Evolutionary conservation across 2,797 vertebrate species (phyloP).

Genomic region (Chaetophractus vellerosus): DNA sequence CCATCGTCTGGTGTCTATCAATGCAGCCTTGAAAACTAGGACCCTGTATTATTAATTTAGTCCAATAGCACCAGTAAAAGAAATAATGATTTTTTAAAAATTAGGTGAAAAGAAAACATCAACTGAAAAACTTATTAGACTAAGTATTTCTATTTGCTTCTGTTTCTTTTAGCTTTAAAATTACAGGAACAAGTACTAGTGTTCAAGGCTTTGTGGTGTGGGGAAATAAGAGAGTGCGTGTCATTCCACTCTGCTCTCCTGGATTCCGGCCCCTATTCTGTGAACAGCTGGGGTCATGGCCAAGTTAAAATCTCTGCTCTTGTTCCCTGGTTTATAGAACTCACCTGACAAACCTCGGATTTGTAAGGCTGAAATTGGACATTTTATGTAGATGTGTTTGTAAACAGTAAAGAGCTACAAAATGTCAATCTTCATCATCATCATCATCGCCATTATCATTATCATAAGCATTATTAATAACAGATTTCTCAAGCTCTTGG

Average conservation of each 20-base stretch:
- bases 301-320: slow-evolving; percentile 5
- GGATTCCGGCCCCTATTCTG: neutral
- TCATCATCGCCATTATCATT: neutral
- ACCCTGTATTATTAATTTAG: neutral
- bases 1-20: too few relatives aligned
- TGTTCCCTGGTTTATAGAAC: slow-evolving; percentile 26
- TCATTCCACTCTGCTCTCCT: neutral
- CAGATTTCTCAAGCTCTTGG: neutral
- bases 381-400: neutral
- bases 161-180: slow-evolving; percentile 13
- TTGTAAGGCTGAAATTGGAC: slow-evolving; percentile 42
- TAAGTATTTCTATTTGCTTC: neutral
- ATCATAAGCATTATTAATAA: neutral
- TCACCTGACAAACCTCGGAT: slow-evolving; percentile 36
- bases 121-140: neutral
- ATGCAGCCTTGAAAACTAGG: too few relatives aligned
- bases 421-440: neutral
- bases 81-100: too few relatives aligned
- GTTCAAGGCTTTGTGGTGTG: slow-evolving; percentile 49
- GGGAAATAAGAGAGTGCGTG: neutral
- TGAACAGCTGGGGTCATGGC: neutral
- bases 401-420: slow-evolving; percentile 33
- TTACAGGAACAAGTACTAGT: neutral
- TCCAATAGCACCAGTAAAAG: neutral
- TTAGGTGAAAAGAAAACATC: too few relatives aligned